Percentiles rank a stretch among this genome's conserved stretches.
Evolutionary conservation across 2,797 vertebrate genomes (phyloP).

Genomic region (Ispidina lecontei): DNA sequence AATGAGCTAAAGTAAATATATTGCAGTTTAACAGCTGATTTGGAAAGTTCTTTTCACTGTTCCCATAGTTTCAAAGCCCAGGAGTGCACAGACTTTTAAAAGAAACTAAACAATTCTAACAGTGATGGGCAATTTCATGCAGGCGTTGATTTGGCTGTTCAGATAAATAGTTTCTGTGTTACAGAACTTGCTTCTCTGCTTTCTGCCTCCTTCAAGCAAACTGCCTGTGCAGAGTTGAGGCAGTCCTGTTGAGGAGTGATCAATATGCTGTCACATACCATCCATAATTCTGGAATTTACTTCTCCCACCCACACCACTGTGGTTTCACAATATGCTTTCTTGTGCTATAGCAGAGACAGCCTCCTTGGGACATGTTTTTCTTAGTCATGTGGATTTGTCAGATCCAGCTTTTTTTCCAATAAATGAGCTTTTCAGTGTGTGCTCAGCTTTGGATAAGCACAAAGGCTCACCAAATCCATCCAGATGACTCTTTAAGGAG

Average conservation of each 20-base stretch:
- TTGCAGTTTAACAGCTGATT: background rate
- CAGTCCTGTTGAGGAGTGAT: background rate
- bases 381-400: slow-evolving; percentile 53
- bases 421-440: slow-evolving; percentile 31
- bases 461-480: background rate
- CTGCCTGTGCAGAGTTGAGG: background rate
- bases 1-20: background rate
- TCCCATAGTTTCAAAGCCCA: background rate
- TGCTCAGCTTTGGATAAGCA: background rate
- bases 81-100: background rate
- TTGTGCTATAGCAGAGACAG: slow-evolving; percentile 14
- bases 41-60: background rate
- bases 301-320: background rate
- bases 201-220: background rate
- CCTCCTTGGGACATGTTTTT: slow-evolving; percentile 45
- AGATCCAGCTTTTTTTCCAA: slow-evolving; percentile 14
- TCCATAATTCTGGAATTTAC: slow-evolving; percentile 15
- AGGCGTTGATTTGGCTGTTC: background rate
- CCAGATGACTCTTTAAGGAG: background rate
- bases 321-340: slow-evolving; percentile 48
- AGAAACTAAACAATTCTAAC: background rate
- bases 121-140: accelerated
- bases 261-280: slow-evolving; percentile 35
- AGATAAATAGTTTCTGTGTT: background rate
- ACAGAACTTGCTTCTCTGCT: background rate